Evolutionary conservation across 2,797 vertebrate species (phyloP).

Genomic region (Gallirallus australis): DNA sequence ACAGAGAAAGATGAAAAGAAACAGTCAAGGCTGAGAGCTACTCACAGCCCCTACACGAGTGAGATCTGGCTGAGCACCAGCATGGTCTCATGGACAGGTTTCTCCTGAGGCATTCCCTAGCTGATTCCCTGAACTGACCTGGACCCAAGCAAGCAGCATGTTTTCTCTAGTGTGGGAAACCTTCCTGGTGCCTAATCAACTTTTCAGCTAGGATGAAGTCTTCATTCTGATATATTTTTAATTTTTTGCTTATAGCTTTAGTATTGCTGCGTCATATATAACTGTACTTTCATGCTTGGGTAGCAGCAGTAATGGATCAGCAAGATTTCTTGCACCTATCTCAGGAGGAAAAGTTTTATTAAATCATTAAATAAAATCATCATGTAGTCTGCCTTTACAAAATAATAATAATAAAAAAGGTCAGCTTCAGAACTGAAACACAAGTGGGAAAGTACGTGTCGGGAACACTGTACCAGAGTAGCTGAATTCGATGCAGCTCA

Average conservation of each 20-base stretch:
- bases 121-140: background rate
- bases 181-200: background rate
- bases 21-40: background rate
- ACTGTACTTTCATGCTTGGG: slow-evolving; percentile 34
- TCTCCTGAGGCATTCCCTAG: background rate
- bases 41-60: background rate
- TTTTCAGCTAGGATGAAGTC: background rate
- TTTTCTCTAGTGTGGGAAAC: background rate
- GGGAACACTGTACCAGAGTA: background rate
- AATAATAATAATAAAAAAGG: background rate
- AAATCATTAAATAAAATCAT: slow-evolving; percentile 53
- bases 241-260: slow-evolving; percentile 12
- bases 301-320: slow-evolving; percentile 31
- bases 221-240: background rate
- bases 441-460: background rate
- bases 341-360: slow-evolving; percentile 43
- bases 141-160: accelerated
- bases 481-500: background rate
- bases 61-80: background rate
- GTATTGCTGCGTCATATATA: background rate
- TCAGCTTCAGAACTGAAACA: slow-evolving; percentile 22
- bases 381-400: background rate
- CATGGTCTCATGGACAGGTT: background rate
- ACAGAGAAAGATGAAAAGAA: background rate
- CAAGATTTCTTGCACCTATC: slow-evolving; percentile 22